These are phyloP conservation scores for Turritopsis dohrnii DNA, from an alignment of 30 jellyfish, hydroid and myxozoan genomes.

Conservation along the genomic window DNA sequence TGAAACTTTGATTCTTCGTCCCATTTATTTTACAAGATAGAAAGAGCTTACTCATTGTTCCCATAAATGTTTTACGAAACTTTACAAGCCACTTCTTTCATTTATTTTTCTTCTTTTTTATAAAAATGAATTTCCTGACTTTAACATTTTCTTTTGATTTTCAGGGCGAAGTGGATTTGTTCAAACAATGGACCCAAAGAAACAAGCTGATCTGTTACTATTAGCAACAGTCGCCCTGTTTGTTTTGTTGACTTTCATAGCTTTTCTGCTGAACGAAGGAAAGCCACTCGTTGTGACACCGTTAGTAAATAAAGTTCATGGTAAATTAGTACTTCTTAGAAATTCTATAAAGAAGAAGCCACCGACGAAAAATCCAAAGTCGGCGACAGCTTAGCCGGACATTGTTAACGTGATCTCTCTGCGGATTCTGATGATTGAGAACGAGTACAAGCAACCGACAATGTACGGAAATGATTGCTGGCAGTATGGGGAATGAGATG, in stretches of 20 bases:
- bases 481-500: no score
- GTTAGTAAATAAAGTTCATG: background rate
- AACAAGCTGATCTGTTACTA: slow-evolving; percentile 16
- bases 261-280: slow-evolving; percentile 14
- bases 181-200: slow-evolving; percentile 1
- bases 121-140: background rate
- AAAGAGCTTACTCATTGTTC: no score
- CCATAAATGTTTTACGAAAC: no score
- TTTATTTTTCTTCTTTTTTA: background rate
- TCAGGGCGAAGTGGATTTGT: background rate
- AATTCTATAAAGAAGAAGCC: background rate
- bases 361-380: background rate
- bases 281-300: slow-evolving; percentile 10
- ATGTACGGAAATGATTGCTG: no score
- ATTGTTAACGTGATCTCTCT: background rate
- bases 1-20: no score
- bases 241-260: background rate
- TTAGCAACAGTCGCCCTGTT: slow-evolving; percentile 15
- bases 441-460: no score
- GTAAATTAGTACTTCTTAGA: background rate
- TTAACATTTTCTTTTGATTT: background rate
- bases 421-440: background rate
- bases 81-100: background rate
- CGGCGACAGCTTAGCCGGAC: background rate
- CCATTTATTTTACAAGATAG: no score